Evolutionary conservation across 2,888 invertebrate species (phyloP), one percentile per base, ranked within the genome.

Genomic region (Nephrotoma flavescens): DNA sequence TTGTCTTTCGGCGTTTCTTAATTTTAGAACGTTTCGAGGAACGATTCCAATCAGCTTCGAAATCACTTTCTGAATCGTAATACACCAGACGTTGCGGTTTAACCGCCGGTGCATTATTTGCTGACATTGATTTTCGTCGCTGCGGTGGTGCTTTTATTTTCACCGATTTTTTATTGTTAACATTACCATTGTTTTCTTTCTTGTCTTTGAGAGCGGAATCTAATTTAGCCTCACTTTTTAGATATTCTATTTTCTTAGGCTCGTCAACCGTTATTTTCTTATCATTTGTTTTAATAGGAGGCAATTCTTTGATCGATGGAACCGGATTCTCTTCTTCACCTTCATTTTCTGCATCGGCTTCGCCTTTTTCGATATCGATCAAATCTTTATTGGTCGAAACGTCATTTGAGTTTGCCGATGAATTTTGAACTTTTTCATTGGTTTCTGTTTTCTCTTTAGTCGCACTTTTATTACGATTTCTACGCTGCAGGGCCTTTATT

Each of bases 401-500:
- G 9, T 71, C 71, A 71, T 71, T 71, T 3, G 71, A 71, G 9
- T 71, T 71, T 57, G 86, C 9, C 41, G 45, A 41, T 45, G 83
- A 42, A 11, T 45, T 85, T 47, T 86, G 84, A 45, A 31, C n/a
- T 84, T 86, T 42, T n/a, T 47, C 9, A 6, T 19, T 71, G 0
- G 71, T 9, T 31, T 71, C 71, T 9, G 31, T 6, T 41, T 87
- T 86, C 15, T 71, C 12, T 85, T 86, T 86, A 57, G 47, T 71
- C 11, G 31, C 11, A 15, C n/a, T 86, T 42, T 71, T 11, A 42
- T 47, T 85, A 41, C 52, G 57, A 45, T 47, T 91, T 87, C 89
- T 89, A 45, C 89, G 89, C 57, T 89, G 89, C 87, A 91, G 90
- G 0, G 88, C 88, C 88, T 90, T 90, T 87, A 90, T 90, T 87